Evolutionary conservation across 2,797 vertebrate genomes (phyloP).

Genomic region (Moxostoma hubbsi): DNA sequence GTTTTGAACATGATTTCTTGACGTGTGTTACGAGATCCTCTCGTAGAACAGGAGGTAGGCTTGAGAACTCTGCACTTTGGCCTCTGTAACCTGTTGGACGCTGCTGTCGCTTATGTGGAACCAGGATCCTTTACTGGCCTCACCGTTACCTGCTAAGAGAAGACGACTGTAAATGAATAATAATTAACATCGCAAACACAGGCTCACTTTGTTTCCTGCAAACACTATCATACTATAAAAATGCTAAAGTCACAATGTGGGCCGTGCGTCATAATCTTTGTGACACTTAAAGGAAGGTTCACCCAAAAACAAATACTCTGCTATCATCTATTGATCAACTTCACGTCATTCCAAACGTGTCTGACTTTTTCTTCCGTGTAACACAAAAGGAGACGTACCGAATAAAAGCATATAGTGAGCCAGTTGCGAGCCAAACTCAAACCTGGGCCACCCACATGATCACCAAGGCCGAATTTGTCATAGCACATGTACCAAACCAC

Average conservation of each 20-base stretch:
- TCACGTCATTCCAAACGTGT: too few species aligned
- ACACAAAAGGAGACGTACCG: background rate
- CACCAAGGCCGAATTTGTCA: too few species aligned
- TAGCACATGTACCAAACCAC: too few species aligned
- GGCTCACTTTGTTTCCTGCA: background rate
- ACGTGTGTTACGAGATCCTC: conserved; percentile 72
- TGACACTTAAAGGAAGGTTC: too few species aligned
- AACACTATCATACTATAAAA: too few species aligned
- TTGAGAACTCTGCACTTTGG: conserved; percentile 89
- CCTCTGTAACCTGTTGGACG: conserved; percentile 83
- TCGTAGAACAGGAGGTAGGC: conserved; percentile 99
- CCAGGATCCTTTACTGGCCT: conserved; percentile 85
- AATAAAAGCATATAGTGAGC: background rate
- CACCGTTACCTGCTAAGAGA: conserved; percentile 63
- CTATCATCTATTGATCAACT: too few species aligned
- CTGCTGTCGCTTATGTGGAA: conserved; percentile 93
- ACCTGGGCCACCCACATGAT: too few species aligned
- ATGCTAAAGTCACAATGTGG: too few species aligned
- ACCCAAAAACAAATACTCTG: too few species aligned
- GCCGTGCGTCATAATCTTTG: too few species aligned
- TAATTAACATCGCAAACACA: background rate
- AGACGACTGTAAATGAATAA: background rate
- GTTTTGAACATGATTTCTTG: background rate
- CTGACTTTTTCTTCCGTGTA: background rate
- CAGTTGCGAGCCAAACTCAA: too few species aligned